Base-by-base conservation (phyloP, 2,888 invertebrate genomes). In the Macrophya alboannulata region DNA sequence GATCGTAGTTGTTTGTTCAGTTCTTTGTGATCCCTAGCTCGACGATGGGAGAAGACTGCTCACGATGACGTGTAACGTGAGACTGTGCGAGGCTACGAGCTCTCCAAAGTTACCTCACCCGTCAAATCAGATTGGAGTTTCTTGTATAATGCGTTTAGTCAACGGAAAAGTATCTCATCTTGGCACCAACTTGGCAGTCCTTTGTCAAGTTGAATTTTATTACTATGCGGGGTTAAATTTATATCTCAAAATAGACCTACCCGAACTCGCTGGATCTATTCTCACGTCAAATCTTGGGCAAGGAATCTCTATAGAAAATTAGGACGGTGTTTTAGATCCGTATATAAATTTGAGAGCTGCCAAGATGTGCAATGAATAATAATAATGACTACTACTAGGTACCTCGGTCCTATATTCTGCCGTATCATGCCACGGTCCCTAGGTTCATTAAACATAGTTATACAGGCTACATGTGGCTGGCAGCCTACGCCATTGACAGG, bases 1-100 rank as follows among this genome's bases (percentile, higher is more conserved):
- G n/a, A 51, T 62, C 81, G 62, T 25, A 62, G 81, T 62, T 81
- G 59, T 62, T 81, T 25, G 21, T 81, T 62, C 55, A 21, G 15
- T 74, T 31, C 84, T 74, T 59, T 43, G 84, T 51, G 48, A 74
- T 84, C 59, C 21, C 40, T 62, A 37, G 15, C 43, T 62, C 59
- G 10, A 43, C 62, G 40, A 40, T 21, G 40, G 43, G 62, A 21
- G n/a, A 62, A 81, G 59, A 81, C 43, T 62, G 62, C 79, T 79
- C 59, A 79, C 40, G 55, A 59, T 62, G 79, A 79, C 43, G 79
- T 59, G 81, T 62, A 81, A 81, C 81, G 81, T 81, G 81, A 81
- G 62, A 81, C 62, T 43, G 31, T 77, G 77, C 77, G 31, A 55
- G 55, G 31, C 77, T 81, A 81, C 62, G 59, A 81, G 81, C 81